Evolutionary conservation across 1,140 invertebrate species (phyloP).

Genomic region (Ptiloglossa arizonensis): DNA sequence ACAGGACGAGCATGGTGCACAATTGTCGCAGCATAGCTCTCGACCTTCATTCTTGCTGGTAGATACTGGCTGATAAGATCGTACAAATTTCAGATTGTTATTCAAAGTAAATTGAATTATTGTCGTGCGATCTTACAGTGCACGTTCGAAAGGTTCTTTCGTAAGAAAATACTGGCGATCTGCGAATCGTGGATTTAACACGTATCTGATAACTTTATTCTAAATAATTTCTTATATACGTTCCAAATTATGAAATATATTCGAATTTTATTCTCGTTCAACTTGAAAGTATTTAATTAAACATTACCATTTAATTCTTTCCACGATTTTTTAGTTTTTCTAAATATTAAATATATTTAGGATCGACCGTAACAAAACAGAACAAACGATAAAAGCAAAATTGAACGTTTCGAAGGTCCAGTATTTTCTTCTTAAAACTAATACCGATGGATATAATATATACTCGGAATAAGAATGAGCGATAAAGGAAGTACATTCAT

Average conservation of each 20-base stretch:
- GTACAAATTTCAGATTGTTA: neutral
- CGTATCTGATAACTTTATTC: neutral
- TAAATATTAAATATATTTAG: too few species aligned
- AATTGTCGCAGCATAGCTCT: slow-evolving; percentile 14
- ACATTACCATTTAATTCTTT: too few species aligned
- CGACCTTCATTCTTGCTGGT: slow-evolving; percentile 7
- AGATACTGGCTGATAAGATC: slow-evolving; percentile 24
- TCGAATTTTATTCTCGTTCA: too few species aligned
- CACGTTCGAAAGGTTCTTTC: neutral
- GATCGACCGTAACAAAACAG: too few species aligned
- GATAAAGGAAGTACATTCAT: slow-evolving; percentile 34
- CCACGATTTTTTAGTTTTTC: too few species aligned
- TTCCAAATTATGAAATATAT: too few species aligned
- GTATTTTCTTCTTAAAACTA: slow-evolving; percentile 15
- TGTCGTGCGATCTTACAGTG: slow-evolving; percentile 50
- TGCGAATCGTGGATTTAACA: neutral
- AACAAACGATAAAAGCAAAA: too few species aligned
- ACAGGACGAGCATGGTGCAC: slow-evolving; percentile 29
- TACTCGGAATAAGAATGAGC: slow-evolving; percentile 32
- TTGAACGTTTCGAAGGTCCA: neutral
- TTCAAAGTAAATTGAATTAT: slow-evolving; percentile 33
- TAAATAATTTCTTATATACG: too few species aligned
- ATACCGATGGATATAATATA: slow-evolving; percentile 24
- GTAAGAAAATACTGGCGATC: slow-evolving; percentile 20
- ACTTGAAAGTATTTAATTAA: too few species aligned